These are phyloP conservation scores for Leptogaster cylindrica DNA, from an alignment of 2,888 invertebrate species.

Conservation along the genomic window DNA sequence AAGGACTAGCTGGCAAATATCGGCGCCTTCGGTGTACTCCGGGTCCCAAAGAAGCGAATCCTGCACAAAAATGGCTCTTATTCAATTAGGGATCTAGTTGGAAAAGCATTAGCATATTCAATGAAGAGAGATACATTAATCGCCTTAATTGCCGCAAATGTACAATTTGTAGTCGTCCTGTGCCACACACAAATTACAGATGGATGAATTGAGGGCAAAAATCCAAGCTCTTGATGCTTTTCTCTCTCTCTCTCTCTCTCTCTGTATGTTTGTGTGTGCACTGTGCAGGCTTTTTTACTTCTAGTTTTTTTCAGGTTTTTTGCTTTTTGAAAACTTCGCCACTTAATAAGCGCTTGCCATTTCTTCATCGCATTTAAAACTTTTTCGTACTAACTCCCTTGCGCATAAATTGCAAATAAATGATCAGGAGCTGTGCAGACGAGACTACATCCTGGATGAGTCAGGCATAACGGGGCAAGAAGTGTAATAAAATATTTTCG, in stretches of 20 bases:
- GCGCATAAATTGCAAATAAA: slow-evolving; percentile 40
- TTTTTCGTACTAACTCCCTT: slow-evolving; percentile 37
- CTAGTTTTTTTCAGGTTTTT: too few species aligned
- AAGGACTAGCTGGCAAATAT: neutral
- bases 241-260: too few species aligned
- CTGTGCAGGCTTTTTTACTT: too few species aligned
- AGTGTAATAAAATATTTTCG: slow-evolving; percentile 39
- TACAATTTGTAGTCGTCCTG: slow-evolving; percentile 1
- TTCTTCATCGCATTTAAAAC: slow-evolving; percentile 19
- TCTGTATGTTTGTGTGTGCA: too few species aligned
- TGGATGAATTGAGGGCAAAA: neutral
- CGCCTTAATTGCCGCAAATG: slow-evolving; percentile 26
- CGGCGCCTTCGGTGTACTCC: neutral
- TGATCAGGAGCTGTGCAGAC: slow-evolving; percentile 33
- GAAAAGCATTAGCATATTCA: slow-evolving; percentile 10
- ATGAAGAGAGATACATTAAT: slow-evolving; percentile 10
- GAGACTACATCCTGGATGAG: slow-evolving; percentile 26
- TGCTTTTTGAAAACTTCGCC: slow-evolving; percentile 29
- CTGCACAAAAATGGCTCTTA: slow-evolving; percentile 15
- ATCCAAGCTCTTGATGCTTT: neutral
- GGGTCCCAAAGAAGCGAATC: neutral
- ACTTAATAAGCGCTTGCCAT: slow-evolving; percentile 27
- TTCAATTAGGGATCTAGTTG: slow-evolving; percentile 35
- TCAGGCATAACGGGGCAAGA: slow-evolving; percentile 20
- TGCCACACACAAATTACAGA: neutral